Percentiles rank a stretch among this genome's conserved stretches.
Evolutionary conservation across 1,140 invertebrate genomes (phyloP).

Genomic region (Drosophila nasuta): DNA sequence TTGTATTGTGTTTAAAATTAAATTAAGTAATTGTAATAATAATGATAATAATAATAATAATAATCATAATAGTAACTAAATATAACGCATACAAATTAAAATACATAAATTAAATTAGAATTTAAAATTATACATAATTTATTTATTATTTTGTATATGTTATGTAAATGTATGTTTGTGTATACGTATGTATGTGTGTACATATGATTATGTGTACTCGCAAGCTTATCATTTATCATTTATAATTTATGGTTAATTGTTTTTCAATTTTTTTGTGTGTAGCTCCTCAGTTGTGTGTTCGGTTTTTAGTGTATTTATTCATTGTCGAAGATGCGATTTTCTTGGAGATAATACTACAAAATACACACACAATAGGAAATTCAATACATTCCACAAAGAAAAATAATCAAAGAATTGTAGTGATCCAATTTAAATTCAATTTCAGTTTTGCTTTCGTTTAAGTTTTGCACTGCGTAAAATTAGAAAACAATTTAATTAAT

Average conservation of each 20-base stretch:
- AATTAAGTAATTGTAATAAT: slow-evolving; percentile 81
- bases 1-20: slow-evolving; percentile 67
- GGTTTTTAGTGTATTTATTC: slow-evolving; percentile 23
- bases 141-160: slow-evolving; percentile 62
- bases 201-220: slow-evolving; percentile 16
- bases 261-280: slow-evolving; percentile 1
- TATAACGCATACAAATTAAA: slow-evolving; percentile 79
- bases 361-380: slow-evolving; percentile 52
- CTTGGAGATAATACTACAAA: slow-evolving; percentile 79
- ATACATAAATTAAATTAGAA: slow-evolving; percentile 78
- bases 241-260: slow-evolving; percentile 5
- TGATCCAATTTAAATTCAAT: slow-evolving; percentile 40
- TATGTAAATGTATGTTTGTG: slow-evolving; percentile 45
- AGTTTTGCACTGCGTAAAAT: slow-evolving; percentile 75
- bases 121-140: slow-evolving; percentile 75
- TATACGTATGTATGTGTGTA: slow-evolving; percentile 38
- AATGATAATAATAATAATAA: slow-evolving; percentile 81
- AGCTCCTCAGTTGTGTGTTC: slow-evolving; percentile 3
- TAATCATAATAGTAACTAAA: slow-evolving; percentile 77
- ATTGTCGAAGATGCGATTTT: slow-evolving; percentile 54
- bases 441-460: slow-evolving; percentile 49
- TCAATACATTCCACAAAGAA: slow-evolving; percentile 6
- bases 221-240: not conserved
- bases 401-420: slow-evolving; percentile 45
- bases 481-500: slow-evolving; percentile 82